Evolutionary conservation across 1,140 invertebrate species (phyloP), one percentile per base, ranked within the genome.

Genomic region (Drosophila eugracilis): DNA sequence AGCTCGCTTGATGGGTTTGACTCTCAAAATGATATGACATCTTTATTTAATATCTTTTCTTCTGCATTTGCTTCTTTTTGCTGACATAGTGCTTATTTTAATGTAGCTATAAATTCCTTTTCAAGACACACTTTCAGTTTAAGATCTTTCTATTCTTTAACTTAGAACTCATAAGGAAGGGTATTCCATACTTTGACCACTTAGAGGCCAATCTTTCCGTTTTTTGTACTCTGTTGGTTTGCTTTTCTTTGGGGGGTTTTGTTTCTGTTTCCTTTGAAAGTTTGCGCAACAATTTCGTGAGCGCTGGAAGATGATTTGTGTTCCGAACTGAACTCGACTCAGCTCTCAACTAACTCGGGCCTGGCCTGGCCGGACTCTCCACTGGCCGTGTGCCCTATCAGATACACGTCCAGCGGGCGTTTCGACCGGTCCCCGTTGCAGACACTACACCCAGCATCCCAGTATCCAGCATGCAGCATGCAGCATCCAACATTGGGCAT

Each of bases 271-370:
- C 79, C 81, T 86, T 78, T 71, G 47, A 69, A 69, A 83, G 83
- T 88, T 86, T 88, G 83, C 84, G 84, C 78, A 88, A 88, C 84
- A 88, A 88, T 88, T 88, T 88, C 84, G 83, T 88, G 83, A 88
- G 83, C 84, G 83, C 84, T 88, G 83, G 83, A 88, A 88, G 83
- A 88, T 88, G 83, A 88, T 88, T 88, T 88, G 83, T 88, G 83
- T 89, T 88, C 57, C 54, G 69, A 77, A 74, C 77, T 80, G 77
- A 73, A 58, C 73, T 78, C 19, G 70, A 63, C 78, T 80, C 36
- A 55, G 52, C 50, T 26, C 48, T 19, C 39, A 36, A 37, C 60
- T 47, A 65, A 62, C 60, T 62, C 42, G 55, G 30, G n/a, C 14
- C 60, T 41, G 52, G 42, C 28, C 76, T 45, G 28, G 66, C 59